A percentile compares a stretch with the other conserved stretches of the same genome.
Evolutionary conservation across 2,113 vertebrate genomes (phyloP).

Genomic region (Mus musculus): DNA sequence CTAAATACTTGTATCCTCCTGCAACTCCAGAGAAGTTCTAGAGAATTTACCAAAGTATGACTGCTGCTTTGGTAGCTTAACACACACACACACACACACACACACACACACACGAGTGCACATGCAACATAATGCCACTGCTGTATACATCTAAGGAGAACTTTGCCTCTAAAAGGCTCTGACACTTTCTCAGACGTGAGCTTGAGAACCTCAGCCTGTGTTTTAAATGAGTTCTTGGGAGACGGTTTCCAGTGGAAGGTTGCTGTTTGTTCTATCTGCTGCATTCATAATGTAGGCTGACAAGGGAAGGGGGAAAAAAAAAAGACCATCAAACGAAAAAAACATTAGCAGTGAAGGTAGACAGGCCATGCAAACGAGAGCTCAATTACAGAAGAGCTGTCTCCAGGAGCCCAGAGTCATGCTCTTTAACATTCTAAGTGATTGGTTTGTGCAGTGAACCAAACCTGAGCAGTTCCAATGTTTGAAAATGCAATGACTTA

Average conservation of each 20-base stretch:
- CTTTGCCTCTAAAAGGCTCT: constrained; percentile 61
- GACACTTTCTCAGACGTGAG: constrained; percentile 65
- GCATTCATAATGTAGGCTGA: constrained; percentile 69
- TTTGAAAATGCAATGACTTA: constrained; percentile 82
- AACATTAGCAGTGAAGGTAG: constrained; percentile 77
- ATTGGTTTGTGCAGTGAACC: constrained; percentile 79
- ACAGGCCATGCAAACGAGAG: constrained; percentile 77
- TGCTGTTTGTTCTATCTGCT: constrained; percentile 71
- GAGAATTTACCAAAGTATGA: not conserved
- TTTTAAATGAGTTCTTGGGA: constrained; percentile 68
- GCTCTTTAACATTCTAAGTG: constrained; percentile 82
- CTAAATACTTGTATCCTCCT: not conserved
- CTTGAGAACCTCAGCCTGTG: constrained; percentile 68
- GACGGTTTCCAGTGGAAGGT: constrained; percentile 24
- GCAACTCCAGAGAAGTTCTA: constrained; percentile 27
- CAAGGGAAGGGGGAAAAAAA: not conserved
- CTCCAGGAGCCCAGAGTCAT: constrained; percentile 69
- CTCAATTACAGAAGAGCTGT: constrained; percentile 80
- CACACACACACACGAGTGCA: not conserved
- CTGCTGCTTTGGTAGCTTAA: constrained; percentile 6
- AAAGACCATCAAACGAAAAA: constrained; percentile 62
- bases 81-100: not conserved
- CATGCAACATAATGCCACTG: not conserved
- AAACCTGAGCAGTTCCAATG: constrained; percentile 73
- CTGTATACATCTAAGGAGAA: constrained; percentile 52